A percentile compares a stretch with the other conserved stretches of the same genome.
phyloP scores from a whole-genome alignment of 1,140 invertebrate species.

The Prorops nasuta region DNA sequence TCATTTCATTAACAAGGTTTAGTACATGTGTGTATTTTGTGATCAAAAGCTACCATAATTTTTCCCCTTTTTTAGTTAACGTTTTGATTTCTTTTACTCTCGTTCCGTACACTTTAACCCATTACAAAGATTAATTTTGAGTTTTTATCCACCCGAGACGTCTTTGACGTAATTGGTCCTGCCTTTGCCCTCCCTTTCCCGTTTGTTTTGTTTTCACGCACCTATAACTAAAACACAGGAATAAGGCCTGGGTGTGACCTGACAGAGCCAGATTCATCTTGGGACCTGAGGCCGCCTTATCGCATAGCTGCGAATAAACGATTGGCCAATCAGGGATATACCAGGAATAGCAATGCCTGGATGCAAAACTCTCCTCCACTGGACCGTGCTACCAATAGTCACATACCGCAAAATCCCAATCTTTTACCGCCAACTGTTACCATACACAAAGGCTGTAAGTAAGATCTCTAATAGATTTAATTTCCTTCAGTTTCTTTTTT shows the following conservation, averaged over 20 bases:
- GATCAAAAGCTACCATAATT: too few relatives aligned
- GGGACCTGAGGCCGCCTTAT: slow-evolving; percentile 49
- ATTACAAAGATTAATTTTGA: too few relatives aligned
- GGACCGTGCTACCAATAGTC: slow-evolving; percentile 60
- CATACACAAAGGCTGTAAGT: slow-evolving; percentile 59
- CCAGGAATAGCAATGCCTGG: slow-evolving; percentile 33
- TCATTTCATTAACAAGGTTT: too few relatives aligned
- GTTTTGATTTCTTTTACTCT: too few relatives aligned
- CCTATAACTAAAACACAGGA: slow-evolving; percentile 53
- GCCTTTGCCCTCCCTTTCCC: slow-evolving; percentile 27
- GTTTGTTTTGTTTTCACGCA: slow-evolving; percentile 50
- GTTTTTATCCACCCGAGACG: slow-evolving; percentile 14
- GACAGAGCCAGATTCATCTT: slow-evolving; percentile 68
- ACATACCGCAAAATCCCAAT: slow-evolving; percentile 58
- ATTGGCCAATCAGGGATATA: slow-evolving; percentile 43
- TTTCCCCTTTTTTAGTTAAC: too few relatives aligned
- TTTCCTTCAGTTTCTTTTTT: not conserved
- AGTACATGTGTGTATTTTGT: too few relatives aligned
- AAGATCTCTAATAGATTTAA: slow-evolving; percentile 8
- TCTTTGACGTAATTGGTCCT: slow-evolving; percentile 20
- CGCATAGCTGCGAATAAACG: slow-evolving; percentile 42
- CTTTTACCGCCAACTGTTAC: slow-evolving; percentile 61
- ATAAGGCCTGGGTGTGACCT: slow-evolving; percentile 88
- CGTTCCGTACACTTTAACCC: too few relatives aligned
- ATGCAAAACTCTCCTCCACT: slow-evolving; percentile 52